Evolutionary conservation across 1,140 invertebrate species (phyloP).

Genomic region (Trichomalopsis sarcophagae): DNA sequence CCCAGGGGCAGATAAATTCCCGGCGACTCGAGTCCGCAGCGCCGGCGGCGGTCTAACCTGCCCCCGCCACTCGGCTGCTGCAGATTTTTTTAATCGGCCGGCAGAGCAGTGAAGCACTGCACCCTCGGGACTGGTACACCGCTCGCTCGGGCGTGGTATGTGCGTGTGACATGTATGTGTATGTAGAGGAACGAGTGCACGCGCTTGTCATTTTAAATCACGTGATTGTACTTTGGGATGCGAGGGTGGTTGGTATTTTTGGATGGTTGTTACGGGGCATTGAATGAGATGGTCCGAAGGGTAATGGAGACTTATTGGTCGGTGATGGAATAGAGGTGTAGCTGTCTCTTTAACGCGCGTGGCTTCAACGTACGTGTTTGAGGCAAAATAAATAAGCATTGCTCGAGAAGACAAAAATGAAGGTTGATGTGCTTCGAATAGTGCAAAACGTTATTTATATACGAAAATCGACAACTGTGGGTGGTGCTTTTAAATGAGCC

Average conservation of each 20-base stretch:
- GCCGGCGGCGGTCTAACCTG: constrained; percentile 53
- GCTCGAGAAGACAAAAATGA: no score
- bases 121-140: constrained; percentile 60
- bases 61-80: background rate
- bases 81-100: constrained; percentile 50
- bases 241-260: background rate
- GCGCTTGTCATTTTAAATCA: constrained; percentile 71
- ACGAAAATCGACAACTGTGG: no score
- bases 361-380: background rate
- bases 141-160: background rate
- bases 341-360: background rate
- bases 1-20: constrained; percentile 66
- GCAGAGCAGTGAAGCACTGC: constrained; percentile 63
- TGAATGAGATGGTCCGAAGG: background rate
- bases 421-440: no score
- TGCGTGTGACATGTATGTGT: background rate
- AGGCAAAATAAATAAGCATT: no score
- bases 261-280: background rate
- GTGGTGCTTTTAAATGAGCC: no score
- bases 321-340: constrained; percentile 30
- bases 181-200: constrained; percentile 29
- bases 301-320: constrained; percentile 45
- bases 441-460: no score
- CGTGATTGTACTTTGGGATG: constrained; percentile 33
- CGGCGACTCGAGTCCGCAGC: constrained; percentile 58